phyloP scores from a whole-genome alignment of 2,113 vertebrate species.

The Eleginops maclovinus region DNA sequence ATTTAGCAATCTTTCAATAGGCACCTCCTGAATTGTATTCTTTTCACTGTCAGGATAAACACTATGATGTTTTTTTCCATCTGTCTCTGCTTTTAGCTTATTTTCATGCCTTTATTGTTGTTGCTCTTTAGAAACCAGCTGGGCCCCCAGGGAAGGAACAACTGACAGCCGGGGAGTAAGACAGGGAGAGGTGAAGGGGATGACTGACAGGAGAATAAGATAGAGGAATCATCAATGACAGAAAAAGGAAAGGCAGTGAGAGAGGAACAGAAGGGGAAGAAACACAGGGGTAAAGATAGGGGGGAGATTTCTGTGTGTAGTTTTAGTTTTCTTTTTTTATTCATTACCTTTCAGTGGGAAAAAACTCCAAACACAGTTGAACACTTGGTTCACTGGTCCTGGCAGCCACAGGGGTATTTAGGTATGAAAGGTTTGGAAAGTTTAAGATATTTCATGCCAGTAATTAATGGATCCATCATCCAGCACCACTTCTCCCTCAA shows the following conservation, averaged over 20 bases:
- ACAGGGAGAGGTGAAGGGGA: conserved; percentile 30
- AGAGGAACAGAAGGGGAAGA: neutral
- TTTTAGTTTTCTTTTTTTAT: neutral
- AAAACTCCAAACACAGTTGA: neutral
- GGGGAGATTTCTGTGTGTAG: neutral
- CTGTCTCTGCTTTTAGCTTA: conserved; percentile 11
- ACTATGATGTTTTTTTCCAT: neutral
- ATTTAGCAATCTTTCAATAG: conserved; percentile 35
- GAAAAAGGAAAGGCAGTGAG: conserved; percentile 4
- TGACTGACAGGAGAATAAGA: conserved; percentile 35
- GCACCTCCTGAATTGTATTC: conserved; percentile 28
- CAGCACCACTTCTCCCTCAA: neutral
- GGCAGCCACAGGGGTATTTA: neutral
- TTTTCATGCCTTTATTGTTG: conserved; percentile 42
- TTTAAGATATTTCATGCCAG: conserved; percentile 3
- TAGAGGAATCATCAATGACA: conserved; percentile 41
- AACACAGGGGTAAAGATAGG: neutral
- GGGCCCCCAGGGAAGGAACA: conserved; percentile 43
- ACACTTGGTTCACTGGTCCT: neutral
- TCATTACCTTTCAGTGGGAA: neutral
- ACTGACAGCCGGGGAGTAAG: conserved; percentile 45
- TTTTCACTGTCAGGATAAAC: conserved; percentile 22
- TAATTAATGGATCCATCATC: neutral
- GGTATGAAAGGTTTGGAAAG: conserved; percentile 1
- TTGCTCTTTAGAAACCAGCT: conserved; percentile 39